Base-by-base conservation (phyloP, 2,113 vertebrate genomes). In the Nothobranchius furzeri region DNA sequence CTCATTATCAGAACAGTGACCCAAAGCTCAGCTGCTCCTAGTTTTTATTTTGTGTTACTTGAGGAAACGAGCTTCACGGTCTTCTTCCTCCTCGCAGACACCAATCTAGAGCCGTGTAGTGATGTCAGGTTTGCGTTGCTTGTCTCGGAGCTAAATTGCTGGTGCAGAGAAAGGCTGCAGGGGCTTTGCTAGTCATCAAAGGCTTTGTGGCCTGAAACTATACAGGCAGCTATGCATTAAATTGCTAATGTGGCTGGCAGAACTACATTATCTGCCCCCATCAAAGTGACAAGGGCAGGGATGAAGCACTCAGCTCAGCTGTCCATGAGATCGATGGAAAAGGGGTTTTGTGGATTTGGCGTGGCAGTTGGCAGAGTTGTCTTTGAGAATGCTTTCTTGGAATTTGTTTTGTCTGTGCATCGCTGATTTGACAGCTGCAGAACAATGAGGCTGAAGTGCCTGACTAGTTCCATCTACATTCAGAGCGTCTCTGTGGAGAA, bases 201-300 rank as follows among this genome's bases (percentile, higher is more conserved):
- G 73, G 70, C 70, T 73, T 56, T 43, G 60, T 86, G 50, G 67
- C 69, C 48, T 48, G 67, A 66, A 70, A 73, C 54, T 58, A 68
- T 68, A 79, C 68, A 68, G 65, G 68, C 79, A 74, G 76, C 63
- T 82, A 55, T 71, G 75, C 76, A 85, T 87, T 87, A 85, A 88
- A 86, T 77, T 79, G 60, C 79, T 81, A 85, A 86, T 85, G 81
- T 71, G 45, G 50, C 75, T 76, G 81, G 70, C 74, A 71, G 79
- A 73, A 76, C 81, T 76, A 73, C 79, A 75, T 84, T 89, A 85
- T 82, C 69, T 20, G 0, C 35, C 65, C 65, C 67, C 59, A 75
- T 89, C 78, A 77, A 74, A 79, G 74, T 75, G 86, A 84, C 86
- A 78, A 76, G 73, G 70, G 68, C 78, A 65, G 67, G 54, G 45